Evolutionary conservation across 2,888 invertebrate species (phyloP).

Genomic region (Epinotia nisella): DNA sequence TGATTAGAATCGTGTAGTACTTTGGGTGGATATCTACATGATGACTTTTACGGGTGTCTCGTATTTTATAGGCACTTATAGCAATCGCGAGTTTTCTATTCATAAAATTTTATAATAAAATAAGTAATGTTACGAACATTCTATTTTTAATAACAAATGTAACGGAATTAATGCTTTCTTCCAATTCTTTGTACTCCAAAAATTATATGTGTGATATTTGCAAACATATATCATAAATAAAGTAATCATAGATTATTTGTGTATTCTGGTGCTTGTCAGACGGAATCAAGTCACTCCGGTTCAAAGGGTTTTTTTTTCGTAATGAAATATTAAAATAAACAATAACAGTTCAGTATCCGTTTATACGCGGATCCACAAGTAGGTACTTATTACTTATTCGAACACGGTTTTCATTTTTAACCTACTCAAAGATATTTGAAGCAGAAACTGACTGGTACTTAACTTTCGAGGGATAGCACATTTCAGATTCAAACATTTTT

Average conservation of each 20-base stretch:
- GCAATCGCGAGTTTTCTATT: too few relatives aligned
- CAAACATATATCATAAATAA: not conserved
- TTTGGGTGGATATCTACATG: too few relatives aligned
- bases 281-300: conserved; percentile 12
- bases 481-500: not conserved
- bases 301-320: not conserved
- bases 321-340: conserved; percentile 7
- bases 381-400: not conserved
- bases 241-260: not conserved
- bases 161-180: too few relatives aligned
- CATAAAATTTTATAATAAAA: too few relatives aligned
- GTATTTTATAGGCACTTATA: too few relatives aligned
- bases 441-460: not conserved
- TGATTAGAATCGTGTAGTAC: too few relatives aligned
- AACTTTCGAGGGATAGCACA: not conserved
- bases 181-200: too few relatives aligned
- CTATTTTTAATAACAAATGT: too few relatives aligned
- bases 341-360: not conserved
- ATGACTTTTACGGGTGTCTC: too few relatives aligned
- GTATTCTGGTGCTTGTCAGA: not conserved
- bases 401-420: conserved; percentile 3
- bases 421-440: not conserved
- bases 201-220: not conserved
- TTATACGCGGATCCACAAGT: not conserved
- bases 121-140: too few relatives aligned